Evolutionary conservation across 2,113 vertebrate genomes (phyloP), one percentile per base, ranked within the genome.

Genomic region (Gavialis gangeticus): DNA sequence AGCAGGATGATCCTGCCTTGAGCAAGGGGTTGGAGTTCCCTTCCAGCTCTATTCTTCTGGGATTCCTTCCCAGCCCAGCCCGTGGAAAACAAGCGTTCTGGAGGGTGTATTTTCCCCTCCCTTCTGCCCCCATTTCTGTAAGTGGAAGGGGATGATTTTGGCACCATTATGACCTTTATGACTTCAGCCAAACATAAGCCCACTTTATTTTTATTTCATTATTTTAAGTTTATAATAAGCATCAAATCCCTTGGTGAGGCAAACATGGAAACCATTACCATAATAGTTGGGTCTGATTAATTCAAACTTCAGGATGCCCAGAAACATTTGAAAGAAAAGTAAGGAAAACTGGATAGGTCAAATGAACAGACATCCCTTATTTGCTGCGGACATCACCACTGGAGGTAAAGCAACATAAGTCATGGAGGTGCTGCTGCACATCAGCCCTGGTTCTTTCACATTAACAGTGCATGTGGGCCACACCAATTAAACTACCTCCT

Each of bases 241-340:
- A 92, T 91, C 93, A 87, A 96, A 97, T 98, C 97, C 97, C 96
- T 95, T 95, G 85, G 92, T 96, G 96, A 96, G 86, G 81, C 95
- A 96, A 95, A 98, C 98, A 98, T 98, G 98, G 98, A 98, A 98
- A 98, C 97, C 57, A 98, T 98, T 98, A 95, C 97, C 94, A 97
- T 97, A 97, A 96, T 94, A 96, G 91, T 94, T 82, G 89, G 95
- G 93, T 93, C 95, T 93, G 88, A 95, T 85, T 89, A 87, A 95
- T 94, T 94, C 97, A 97, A 77, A 97, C 98, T 97, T 98, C 97
- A 97, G 95, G 95, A 96, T 97, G 85, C 94, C 96, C 93, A 96
- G 82, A 82, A 93, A 93, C 84, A 87, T 87, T 84, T 86, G 93
- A 93, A 14, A 89, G 93, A 94, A 93, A 91, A 96, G 84, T 79